Evolutionary conservation across 2,797 vertebrate genomes (phyloP), one percentile per base, ranked within the genome.

Genomic region (Peromyscus aztecus): DNA sequence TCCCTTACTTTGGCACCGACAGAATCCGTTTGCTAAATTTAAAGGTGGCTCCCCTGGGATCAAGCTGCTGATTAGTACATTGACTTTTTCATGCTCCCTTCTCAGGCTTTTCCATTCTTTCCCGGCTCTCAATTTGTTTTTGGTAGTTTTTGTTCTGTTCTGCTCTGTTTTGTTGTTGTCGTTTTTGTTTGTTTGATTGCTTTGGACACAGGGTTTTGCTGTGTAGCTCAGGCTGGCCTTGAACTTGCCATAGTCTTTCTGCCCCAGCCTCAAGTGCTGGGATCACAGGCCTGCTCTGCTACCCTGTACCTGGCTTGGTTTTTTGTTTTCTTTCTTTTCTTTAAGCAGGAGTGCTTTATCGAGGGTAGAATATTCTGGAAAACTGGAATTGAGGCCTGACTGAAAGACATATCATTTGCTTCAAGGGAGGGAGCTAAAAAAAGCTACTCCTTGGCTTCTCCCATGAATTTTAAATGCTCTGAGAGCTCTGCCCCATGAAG

Each of bases 381-480:
- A 95, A 89, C 85, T 78, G 34, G 87, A 97, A 67, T 92, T 90
- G 67, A 94, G 89, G 73, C 55, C 90, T 93, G 52, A 97, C 69
- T 84, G 87, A 96, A 97, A 96, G 89, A 96, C 40, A 0, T 96
- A 86, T 90, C 80, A 86, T 94, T 97, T 90, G 34, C 95, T 97
- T 95, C 75, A 84, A 97, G 59, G 84, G 87, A 94, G 84, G 86
- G 88, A 95, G 65, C 91, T 96, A 93, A 96, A 96, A 77, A 97
- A 94, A 96, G 31, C 76, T 13, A 61, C 81, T 96, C 37, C 27
- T 95, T 97, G 94, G 88, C 91, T 89, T 97, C 89, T 71, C 95
- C 90, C 37, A 27, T 97, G 96, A 94, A 96, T 97, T 96, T 93
- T 96, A 96, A 96, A 93, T 96, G 75, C 63, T 94, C 91, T 80